Base-by-base conservation (phyloP, 2,113 vertebrate species). In the Dascyllus trimaculatus region DNA sequence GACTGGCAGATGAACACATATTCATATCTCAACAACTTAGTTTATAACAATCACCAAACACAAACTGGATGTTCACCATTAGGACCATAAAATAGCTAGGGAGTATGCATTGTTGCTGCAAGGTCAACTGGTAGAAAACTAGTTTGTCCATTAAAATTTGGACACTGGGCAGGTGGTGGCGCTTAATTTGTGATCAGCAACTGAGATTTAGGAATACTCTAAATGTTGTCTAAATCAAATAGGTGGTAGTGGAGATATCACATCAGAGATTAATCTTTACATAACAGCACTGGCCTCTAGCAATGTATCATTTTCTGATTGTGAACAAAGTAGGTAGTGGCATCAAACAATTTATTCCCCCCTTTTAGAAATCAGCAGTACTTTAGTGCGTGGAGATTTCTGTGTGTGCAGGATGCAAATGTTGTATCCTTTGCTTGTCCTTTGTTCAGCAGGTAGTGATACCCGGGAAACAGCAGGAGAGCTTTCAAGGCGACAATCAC, bases 381-480 rank as follows among this genome's bases (percentile, higher is more conserved):
- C 19, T 21, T 51, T 19, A n/a, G n/a, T 32, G 32, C 18, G 11
- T 22, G 9, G 51, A 26, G 61, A 45, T 56, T 53, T 40, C 38
- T 15, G 24, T 46, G 76, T 63, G 43, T 57, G 58, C 68, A 69
- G 19, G 35, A 29, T 66, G 32, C 46, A 69, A 45, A 70, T 52
- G 8, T 22, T 32, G 21, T 21, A 53, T 70, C 62, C 35, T 78
- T 13, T 62, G 54, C 48, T 59, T 26, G 75, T 82, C 81, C 75
- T 86, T 78, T 71, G 35, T 71, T 61, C 5, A 52, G 61, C 46
- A 68, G 56, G 57, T 43, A 78, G 51, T 1, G 19, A 67, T 61
- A 71, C 21, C 57, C 2, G 4, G 18, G 38, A 70, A 78, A 63
- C 84, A 81, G 76, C 71, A 80, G 73, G 80, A 56, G 53, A 62